Conservation (phyloP, 2,888 invertebrate species). For the Amphipoea lucens region DNA sequence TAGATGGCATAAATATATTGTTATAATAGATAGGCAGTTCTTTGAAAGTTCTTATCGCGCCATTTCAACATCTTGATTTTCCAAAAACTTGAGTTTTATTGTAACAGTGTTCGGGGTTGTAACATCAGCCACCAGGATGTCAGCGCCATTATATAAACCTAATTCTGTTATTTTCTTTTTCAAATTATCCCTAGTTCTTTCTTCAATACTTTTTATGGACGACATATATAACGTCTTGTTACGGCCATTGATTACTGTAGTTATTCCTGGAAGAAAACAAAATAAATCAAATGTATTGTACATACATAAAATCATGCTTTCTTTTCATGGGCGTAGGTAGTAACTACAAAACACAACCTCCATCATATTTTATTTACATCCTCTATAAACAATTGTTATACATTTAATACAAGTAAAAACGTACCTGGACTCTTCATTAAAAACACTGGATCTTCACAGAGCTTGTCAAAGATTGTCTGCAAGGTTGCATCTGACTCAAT, state of each 20-base stretch:
- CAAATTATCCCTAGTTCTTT: conserved; percentile 96
- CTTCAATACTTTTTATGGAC: conserved; percentile 97
- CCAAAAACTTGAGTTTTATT: conserved; percentile 92
- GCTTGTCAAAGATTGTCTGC: conserved; percentile 94
- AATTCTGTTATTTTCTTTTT: conserved; percentile 96
- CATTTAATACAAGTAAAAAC: not conserved
- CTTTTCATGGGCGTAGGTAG: not conserved
- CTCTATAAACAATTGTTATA: not conserved
- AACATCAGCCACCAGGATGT: conserved; percentile 97
- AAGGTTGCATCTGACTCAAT: conserved; percentile 91
- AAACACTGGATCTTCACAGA: conserved; percentile 94
- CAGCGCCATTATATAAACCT: conserved; percentile 95
- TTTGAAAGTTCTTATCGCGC: conserved; percentile 62
- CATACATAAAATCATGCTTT: not conserved
- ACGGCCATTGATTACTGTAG: conserved; percentile 94
- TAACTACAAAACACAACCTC: not conserved
- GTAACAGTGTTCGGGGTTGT: conserved; percentile 96
- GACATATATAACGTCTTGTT: conserved; percentile 98
- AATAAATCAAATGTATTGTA: not conserved
- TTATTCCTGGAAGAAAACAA: conserved; percentile 90
- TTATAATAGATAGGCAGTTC: not conserved
- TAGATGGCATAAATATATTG: conserved; percentile 21
- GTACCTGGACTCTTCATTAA: conserved; percentile 97
- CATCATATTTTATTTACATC: not conserved
- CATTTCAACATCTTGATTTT: conserved; percentile 90